Evolutionary conservation across 2,888 invertebrate species (phyloP).

Genomic region (Ectemnius cavifrons): DNA sequence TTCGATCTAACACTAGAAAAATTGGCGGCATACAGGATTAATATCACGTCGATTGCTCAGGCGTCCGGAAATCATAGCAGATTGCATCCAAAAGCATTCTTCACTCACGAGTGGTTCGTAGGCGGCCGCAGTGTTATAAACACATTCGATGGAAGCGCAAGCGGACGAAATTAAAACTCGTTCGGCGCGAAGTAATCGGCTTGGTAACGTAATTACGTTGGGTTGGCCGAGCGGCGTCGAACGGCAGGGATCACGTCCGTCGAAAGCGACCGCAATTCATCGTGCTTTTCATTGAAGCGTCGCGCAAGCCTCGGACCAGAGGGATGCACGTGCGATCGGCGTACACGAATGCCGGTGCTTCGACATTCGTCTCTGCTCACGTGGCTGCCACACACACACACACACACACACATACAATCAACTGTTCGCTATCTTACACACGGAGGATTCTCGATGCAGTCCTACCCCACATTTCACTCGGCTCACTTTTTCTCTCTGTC

Average conservation of each 20-base stretch:
- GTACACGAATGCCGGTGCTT: background rate
- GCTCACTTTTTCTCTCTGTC: conserved; percentile 9
- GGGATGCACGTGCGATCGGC: conserved; percentile 11
- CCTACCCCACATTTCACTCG: background rate
- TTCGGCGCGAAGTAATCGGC: background rate
- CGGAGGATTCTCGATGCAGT: conserved; percentile 2
- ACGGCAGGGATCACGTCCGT: background rate
- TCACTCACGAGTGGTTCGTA: too few species aligned
- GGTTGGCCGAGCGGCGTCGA: background rate
- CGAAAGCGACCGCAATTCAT: conserved; percentile 2
- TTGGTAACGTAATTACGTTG: background rate
- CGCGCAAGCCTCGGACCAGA: background rate
- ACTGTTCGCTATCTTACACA: conserved; percentile 34
- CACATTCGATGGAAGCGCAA: background rate
- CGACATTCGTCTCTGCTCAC: background rate
- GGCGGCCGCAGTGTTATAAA: too few species aligned
- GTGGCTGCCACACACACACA: background rate
- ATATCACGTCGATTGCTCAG: too few species aligned
- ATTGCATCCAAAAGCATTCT: too few species aligned
- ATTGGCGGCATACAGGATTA: too few species aligned
- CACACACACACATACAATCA: background rate
- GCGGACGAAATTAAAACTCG: background rate
- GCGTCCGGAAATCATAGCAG: too few species aligned
- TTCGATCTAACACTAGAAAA: too few species aligned
- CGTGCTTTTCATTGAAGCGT: conserved; percentile 1